Evolutionary conservation across 2,113 vertebrate genomes (phyloP).

Genomic region (Antechinus flavipes): DNA sequence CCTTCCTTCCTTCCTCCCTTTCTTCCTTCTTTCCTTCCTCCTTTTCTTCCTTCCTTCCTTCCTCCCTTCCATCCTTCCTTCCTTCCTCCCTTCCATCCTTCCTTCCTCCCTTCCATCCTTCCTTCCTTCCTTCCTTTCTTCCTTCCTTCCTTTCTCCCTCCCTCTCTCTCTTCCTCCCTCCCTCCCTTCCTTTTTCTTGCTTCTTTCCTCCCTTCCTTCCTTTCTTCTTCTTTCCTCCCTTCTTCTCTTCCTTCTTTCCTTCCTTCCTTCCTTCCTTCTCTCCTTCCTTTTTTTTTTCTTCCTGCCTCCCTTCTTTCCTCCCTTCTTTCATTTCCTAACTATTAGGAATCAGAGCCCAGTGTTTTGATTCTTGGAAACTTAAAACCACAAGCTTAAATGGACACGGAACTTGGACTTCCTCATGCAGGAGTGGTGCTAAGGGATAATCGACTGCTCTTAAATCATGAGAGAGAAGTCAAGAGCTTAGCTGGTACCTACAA

Average conservation of each 20-base stretch:
- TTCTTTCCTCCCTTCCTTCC: background rate
- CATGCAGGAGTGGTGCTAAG: background rate
- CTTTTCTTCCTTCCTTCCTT: background rate
- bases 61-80: background rate
- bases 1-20: too few relatives aligned
- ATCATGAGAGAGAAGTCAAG: background rate
- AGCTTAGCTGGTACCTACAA: background rate
- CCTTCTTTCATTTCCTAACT: background rate
- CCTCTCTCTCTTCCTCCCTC: background rate
- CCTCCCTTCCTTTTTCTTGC: background rate
- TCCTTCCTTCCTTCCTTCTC: background rate
- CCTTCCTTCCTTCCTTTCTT: background rate
- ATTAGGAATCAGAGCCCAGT: background rate
- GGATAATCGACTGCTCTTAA: background rate
- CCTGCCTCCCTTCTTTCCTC: too few relatives aligned
- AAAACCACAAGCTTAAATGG: background rate
- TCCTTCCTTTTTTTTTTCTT: background rate
- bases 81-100: background rate
- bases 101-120: too few relatives aligned
- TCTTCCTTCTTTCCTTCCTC: too few relatives aligned
- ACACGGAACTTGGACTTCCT: background rate
- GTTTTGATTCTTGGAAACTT: background rate
- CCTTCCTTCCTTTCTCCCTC: too few relatives aligned
- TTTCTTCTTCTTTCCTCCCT: background rate
- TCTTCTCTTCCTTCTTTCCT: background rate